Base-by-base conservation (phyloP, 2,113 vertebrate genomes). In the Entomyzon cyanotis region DNA sequence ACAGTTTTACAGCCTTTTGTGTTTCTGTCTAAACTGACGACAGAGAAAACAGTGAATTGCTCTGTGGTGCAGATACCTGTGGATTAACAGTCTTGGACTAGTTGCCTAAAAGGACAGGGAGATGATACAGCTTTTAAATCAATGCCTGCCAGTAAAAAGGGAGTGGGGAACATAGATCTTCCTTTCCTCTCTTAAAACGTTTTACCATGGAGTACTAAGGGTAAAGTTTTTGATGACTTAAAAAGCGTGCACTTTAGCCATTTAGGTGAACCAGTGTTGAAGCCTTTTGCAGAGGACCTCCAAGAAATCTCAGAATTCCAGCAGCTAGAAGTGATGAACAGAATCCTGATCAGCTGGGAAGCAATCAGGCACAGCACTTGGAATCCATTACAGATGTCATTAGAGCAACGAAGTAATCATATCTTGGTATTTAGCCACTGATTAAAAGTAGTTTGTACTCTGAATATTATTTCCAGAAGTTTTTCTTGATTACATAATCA, bases 401-500 rank as follows among this genome's bases (percentile, higher is more conserved):
- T 95, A 94, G 94, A 97, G 84, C 87, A 94, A 70, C 18, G 19
- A 68, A 91, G 91, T 96, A 98, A 97, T 98, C 97, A 98, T 90
- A 70, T 96, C 87, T 94, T 90, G 85, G 86, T 97, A 96, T 96
- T 94, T 96, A 80, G 68, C 76, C 93, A 94, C 95, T 98, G 97
- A 98, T 97, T 97, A 97, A 97, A 95, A 97, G 96, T 97, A 96
- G 94, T 95, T 94, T 96, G 85, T 92, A 87, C 87, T 88, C 81
- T 70, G 84, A 97, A 94, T 92, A 82, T 96, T 95, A 89, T 95
- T 96, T 94, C 89, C 91, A 89, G 92, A 89, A 94, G 90, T 94
- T 97, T 94, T 87, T 92, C 96, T 95, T 98, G 97, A 98, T 98
- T 97, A 87, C 87, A 84, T 90, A 95, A 93, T 96, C 93, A 91